phyloP scores from a whole-genome alignment of 2,888 invertebrate genomes.

The Apoda limacodes region DNA sequence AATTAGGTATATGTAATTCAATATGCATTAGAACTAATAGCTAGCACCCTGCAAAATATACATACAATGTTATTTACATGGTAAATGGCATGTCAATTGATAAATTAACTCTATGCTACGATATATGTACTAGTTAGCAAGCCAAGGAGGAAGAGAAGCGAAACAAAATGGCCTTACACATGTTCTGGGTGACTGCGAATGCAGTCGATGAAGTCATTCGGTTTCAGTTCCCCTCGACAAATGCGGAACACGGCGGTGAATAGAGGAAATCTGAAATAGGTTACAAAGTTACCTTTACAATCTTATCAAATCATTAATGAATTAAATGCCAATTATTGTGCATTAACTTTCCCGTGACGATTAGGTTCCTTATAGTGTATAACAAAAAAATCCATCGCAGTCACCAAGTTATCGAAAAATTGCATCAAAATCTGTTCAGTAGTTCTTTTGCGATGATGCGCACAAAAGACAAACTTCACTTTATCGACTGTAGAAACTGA shows the following conservation, averaged over 20 bases:
- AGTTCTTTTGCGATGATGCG: too few relatives aligned
- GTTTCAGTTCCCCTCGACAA: slow-evolving; percentile 84
- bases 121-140: slow-evolving; percentile 22
- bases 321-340: too few relatives aligned
- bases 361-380: too few relatives aligned
- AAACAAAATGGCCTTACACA: slow-evolving; percentile 79
- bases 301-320: not conserved
- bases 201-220: slow-evolving; percentile 88
- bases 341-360: too few relatives aligned
- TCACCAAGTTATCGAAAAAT: too few relatives aligned
- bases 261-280: slow-evolving; percentile 90
- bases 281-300: too few relatives aligned
- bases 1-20: slow-evolving; percentile 9
- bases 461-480: too few relatives aligned
- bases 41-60: slow-evolving; percentile 58
- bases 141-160: slow-evolving; percentile 30
- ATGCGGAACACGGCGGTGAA: slow-evolving; percentile 97
- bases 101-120: slow-evolving; percentile 12
- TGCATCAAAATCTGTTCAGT: too few relatives aligned
- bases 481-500: too few relatives aligned
- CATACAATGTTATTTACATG: slow-evolving; percentile 40
- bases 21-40: slow-evolving; percentile 33
- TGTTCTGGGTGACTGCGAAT: slow-evolving; percentile 97
- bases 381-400: too few relatives aligned
- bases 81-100: slow-evolving; percentile 11